phyloP scores from a whole-genome alignment of 2,113 vertebrate species.

The Verasper variegatus region DNA sequence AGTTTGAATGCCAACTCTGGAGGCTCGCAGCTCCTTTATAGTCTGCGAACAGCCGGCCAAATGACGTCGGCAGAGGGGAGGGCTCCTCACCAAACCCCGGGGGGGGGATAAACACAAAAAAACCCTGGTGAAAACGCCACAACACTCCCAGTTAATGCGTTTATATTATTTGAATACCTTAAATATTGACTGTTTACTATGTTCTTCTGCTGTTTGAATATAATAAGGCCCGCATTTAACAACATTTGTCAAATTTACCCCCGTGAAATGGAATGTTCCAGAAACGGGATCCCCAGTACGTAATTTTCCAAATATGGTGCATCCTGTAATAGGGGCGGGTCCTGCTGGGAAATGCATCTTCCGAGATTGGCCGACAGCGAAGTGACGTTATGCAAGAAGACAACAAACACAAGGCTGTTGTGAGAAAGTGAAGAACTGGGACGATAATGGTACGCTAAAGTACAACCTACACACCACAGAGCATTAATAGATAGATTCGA shows the following conservation, averaged over 20 bases:
- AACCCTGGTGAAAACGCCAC: constrained; percentile 18
- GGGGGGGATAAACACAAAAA: constrained; percentile 37
- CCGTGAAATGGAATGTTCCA: constrained; percentile 77
- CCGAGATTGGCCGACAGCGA: constrained; percentile 55
- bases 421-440: constrained; percentile 55
- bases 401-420: constrained; percentile 72
- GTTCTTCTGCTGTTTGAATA: rapidly evolving
- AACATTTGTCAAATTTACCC: neutral
- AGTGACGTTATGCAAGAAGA: constrained; percentile 72
- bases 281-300: constrained; percentile 82
- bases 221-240: neutral
- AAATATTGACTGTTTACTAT: rapidly evolving
- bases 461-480: constrained; percentile 23
- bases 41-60: rapidly evolving
- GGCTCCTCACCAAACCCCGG: neutral
- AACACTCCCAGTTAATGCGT: rapidly evolving
- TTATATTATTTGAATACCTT: rapidly evolving
- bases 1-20: constrained; percentile 61
- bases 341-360: constrained; percentile 77
- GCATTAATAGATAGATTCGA: constrained; percentile 27
- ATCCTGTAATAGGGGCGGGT: constrained; percentile 82
- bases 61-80: constrained; percentile 64
- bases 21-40: constrained; percentile 56
- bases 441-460: constrained; percentile 43
- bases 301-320: constrained; percentile 84